Evolutionary conservation across 2,113 vertebrate genomes (phyloP), one percentile per base, ranked within the genome.

Genomic region (Scomber scombrus): DNA sequence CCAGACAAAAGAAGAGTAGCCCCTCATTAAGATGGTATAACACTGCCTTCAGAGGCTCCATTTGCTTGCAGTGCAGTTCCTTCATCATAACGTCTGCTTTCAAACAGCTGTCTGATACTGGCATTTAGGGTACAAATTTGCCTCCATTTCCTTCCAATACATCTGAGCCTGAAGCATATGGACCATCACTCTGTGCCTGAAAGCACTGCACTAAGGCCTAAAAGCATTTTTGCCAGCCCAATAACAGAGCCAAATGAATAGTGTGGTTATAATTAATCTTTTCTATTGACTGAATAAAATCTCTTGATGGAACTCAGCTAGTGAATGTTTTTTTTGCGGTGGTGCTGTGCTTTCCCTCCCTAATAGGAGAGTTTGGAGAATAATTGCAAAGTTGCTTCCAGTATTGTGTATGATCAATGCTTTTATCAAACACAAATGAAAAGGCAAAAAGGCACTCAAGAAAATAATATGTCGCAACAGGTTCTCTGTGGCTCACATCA

Each of bases 251-350:
- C 76, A 92, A 94, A 92, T 91, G 86, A 92, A 90, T 84, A 90
- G 88, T 86, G 82, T 81, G 64, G 65, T 73, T 84, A 85, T 93
- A 93, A 94, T 94, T 95, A 93, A 93, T 95, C 89, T 93, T 87
- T 85, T 94, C 75, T 91, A 93, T 93, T 91, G 93, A 92, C 87
- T 86, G 83, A 92, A 91, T 92, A 79, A 92, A 93, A 88, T 75
- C 90, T 86, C 82, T 66, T 57, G 64, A 64, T 87, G 74, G 78
- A 84, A 78, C 80, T 80, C 70, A 43, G 71, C 55, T 34, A 78
- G 68, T 62, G 63, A 86, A 81, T 81, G 63, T 70, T 2, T 0
- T 81, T 70, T 46, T 61, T 45, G 12, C 61, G 57, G 12, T 69
- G 45, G 51, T 4, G 0, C 72, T 78, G 55, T 78, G 68, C 81